phyloP scores from a whole-genome alignment of 2,113 vertebrate genomes.

The Caranx ignobilis region DNA sequence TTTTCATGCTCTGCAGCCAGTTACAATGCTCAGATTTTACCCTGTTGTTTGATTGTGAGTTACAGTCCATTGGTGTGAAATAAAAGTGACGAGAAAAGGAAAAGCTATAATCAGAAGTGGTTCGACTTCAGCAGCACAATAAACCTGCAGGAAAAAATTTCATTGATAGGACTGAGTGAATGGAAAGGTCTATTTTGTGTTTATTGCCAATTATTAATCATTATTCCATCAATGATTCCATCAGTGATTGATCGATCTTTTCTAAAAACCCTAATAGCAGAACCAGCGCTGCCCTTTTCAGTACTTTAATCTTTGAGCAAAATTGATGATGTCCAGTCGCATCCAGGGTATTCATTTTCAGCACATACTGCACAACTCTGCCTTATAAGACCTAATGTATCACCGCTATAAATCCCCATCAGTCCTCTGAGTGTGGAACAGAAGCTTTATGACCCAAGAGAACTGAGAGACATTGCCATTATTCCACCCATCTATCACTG shows the following conservation, averaged over 20 bases:
- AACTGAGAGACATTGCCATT: background rate
- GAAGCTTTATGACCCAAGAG: background rate
- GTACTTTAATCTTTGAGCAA: conserved; percentile 12
- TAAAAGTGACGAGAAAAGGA: conserved; percentile 5
- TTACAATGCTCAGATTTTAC: conserved; percentile 9
- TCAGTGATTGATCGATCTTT: conserved; percentile 2
- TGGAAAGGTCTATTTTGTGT: conserved; percentile 17
- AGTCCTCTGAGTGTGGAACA: conserved; percentile 6
- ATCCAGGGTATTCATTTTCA: conserved; percentile 10
- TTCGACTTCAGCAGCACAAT: conserved; percentile 21
- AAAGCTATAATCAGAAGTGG: conserved; percentile 3
- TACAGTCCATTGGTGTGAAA: conserved; percentile 24
- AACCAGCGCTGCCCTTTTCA: conserved; percentile 1
- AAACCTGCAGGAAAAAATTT: conserved; percentile 46
- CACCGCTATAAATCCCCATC: conserved; percentile 13
- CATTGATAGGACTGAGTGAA: conserved; percentile 15
- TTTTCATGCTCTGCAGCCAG: conserved; percentile 13
- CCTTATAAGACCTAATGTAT: background rate
- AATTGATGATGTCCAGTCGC: conserved; percentile 29
- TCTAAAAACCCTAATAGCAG: background rate
- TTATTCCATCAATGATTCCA: conserved; percentile 3
- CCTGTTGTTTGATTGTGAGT: conserved; percentile 16
- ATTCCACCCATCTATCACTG: conserved; percentile 14
- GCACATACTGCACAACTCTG: background rate
- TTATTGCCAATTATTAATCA: conserved; percentile 25